Percentiles rank a stretch among this genome's conserved stretches.
Conservation (phyloP, 2,888 invertebrate species). For the Yponomeuta cagnagella region DNA sequence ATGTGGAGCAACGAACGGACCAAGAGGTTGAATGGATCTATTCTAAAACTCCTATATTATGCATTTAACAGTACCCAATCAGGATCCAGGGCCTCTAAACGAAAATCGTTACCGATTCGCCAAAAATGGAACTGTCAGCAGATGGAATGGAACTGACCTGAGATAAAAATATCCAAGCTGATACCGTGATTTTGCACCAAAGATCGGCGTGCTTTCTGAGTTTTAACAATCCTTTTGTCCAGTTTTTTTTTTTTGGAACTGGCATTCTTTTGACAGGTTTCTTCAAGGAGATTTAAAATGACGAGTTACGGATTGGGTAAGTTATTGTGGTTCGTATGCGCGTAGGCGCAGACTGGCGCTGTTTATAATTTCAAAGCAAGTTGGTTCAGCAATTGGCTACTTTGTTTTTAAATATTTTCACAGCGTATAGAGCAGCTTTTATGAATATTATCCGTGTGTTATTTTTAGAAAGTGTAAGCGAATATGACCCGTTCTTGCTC, state of each 20-base stretch:
- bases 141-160: background rate
- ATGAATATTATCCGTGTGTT: background rate
- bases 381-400: background rate
- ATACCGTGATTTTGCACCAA: background rate
- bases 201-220: background rate
- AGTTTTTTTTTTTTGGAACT: background rate
- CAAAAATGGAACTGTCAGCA: background rate
- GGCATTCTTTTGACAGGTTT: background rate
- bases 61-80: slow-evolving; percentile 56
- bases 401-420: background rate
- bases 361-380: background rate
- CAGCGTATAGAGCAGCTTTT: background rate
- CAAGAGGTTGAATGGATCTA: slow-evolving; percentile 49
- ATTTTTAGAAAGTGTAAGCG: slow-evolving; percentile 9
- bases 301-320: background rate
- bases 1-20: slow-evolving; percentile 24
- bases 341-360: background rate
- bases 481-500: slow-evolving; percentile 6
- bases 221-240: background rate
- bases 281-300: background rate
- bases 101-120: slow-evolving; percentile 52
- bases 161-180: background rate
- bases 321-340: background rate
- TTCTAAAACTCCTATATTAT: slow-evolving; percentile 68
- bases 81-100: slow-evolving; percentile 42